These are phyloP conservation scores for Aurelia aurita DNA, from an alignment of 30 jellyfish, hydroid and myxozoan species.

Conservation along the genomic window DNA sequence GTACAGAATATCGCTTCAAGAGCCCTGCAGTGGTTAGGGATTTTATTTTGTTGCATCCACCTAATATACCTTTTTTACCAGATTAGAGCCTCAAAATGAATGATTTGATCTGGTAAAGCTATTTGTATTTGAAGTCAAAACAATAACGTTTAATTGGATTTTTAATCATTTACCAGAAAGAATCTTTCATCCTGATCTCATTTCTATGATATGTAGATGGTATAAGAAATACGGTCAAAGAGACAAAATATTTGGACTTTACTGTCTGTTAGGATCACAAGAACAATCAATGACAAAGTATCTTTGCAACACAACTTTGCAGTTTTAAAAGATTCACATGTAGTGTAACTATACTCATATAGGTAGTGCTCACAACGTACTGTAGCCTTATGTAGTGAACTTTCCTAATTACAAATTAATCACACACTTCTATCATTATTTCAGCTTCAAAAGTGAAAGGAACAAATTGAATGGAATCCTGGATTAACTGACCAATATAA, in stretches of 20 bases:
- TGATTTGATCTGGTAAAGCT: too few species aligned
- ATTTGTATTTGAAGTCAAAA: neutral
- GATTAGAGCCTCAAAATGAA: neutral
- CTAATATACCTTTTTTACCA: neutral
- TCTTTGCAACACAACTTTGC: neutral
- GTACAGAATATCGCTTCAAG: neutral
- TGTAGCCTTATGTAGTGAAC: too few species aligned
- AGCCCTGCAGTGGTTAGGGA: neutral
- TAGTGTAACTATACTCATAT: neutral
- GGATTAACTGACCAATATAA: too few species aligned
- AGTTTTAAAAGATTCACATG: neutral
- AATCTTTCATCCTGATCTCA: neutral
- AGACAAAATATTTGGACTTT: neutral
- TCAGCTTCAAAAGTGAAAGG: conserved; percentile 10
- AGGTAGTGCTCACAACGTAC: too few species aligned
- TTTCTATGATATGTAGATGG: neutral
- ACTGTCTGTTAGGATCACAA: neutral
- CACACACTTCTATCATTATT: neutral
- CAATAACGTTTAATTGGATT: neutral
- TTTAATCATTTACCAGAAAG: neutral
- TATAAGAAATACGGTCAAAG: neutral
- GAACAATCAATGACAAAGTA: neutral
- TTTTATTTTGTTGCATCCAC: neutral
- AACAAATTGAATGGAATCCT: neutral
- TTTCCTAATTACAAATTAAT: too few species aligned